A percentile compares a stretch with the other conserved stretches of the same genome.
Conservation (phyloP, 2,113 vertebrate genomes). For the Neoarius graeffei region DNA sequence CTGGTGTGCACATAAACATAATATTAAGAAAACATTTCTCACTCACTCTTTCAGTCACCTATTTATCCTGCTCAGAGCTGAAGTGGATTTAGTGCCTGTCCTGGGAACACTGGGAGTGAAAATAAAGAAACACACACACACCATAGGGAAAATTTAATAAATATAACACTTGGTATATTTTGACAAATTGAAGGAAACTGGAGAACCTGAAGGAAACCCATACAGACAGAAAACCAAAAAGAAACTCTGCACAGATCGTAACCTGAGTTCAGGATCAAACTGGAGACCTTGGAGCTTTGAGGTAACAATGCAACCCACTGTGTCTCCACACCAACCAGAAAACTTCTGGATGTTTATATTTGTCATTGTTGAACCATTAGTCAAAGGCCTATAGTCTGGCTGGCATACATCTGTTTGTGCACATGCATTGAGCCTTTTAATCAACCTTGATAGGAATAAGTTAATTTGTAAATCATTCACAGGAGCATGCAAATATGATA, state of each 20-base stretch:
- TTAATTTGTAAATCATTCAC: too few species aligned
- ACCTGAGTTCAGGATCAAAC: too few species aligned
- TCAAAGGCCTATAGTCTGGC: neutral
- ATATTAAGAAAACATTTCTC: constrained; percentile 1
- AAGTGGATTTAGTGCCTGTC: neutral
- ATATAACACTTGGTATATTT: neutral
- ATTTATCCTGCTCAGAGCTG: neutral
- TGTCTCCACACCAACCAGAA: neutral
- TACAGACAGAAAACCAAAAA: neutral
- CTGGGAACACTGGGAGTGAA: neutral
- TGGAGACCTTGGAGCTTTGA: too few species aligned
- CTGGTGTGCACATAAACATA: neutral
- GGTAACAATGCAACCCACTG: neutral
- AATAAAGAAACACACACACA: neutral
- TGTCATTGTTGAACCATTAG: neutral
- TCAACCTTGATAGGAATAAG: too few species aligned
- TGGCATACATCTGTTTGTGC: too few species aligned
- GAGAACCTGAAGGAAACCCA: neutral
- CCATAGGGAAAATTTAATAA: neutral
- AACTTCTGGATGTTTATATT: neutral
- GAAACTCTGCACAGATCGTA: neutral
- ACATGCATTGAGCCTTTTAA: too few species aligned
- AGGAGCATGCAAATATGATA: too few species aligned
- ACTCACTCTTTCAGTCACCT: neutral
- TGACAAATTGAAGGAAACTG: neutral